Conservation (phyloP, 1,140 invertebrate species). For the Homarus americanus region DNA sequence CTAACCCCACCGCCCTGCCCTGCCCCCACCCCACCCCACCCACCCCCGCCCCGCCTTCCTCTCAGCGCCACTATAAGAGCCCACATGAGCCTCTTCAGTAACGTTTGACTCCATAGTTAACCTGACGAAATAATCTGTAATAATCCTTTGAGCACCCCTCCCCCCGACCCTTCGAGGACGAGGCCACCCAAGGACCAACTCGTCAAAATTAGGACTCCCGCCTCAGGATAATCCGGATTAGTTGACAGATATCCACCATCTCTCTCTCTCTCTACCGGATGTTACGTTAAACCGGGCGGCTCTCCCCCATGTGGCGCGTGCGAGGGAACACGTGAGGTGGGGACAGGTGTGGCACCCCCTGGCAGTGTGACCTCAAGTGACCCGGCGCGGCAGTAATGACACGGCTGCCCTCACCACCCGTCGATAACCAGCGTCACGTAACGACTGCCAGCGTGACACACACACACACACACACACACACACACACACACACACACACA, state of each 20-base stretch:
- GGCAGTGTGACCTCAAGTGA: background rate
- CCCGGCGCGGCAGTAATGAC: background rate
- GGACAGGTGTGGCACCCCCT: background rate
- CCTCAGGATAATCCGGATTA: constrained; percentile 2
- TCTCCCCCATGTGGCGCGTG: background rate
- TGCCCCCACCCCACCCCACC: background rate
- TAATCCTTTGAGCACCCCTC: background rate
- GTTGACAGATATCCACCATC: background rate
- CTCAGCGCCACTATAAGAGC: background rate
- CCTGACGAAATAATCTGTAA: constrained; percentile 9
- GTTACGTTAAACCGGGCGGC: background rate
- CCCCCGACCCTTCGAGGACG: background rate
- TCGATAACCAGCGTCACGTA: background rate
- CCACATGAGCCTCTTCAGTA: background rate
- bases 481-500: background rate
- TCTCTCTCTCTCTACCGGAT: background rate
- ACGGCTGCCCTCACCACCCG: background rate
- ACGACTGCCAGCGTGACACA: background rate
- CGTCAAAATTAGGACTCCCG: background rate
- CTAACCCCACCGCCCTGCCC: too few relatives aligned
- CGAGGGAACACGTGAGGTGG: background rate
- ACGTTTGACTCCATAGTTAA: constrained; percentile 10
- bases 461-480: background rate
- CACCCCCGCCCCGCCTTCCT: background rate
- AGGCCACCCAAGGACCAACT: background rate